Evolutionary conservation across 2,113 vertebrate genomes (phyloP).

Genomic region (Amazona vittata): DNA sequence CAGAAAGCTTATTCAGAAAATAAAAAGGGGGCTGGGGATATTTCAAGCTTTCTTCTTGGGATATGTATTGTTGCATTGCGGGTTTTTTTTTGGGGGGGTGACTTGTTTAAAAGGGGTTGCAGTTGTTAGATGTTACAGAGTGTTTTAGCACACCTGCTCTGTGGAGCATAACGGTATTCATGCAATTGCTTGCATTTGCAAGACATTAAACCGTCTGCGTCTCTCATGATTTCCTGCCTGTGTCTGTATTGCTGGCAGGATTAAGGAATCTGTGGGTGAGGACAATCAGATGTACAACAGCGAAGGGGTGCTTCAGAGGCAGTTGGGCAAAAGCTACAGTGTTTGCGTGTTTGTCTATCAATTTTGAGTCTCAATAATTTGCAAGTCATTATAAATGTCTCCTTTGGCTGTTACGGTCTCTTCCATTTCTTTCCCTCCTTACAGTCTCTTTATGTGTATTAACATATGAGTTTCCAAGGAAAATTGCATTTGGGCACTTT

Average conservation of each 20-base stretch:
- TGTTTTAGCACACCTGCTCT: not conserved
- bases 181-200: fast-evolving
- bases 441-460: not conserved
- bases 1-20: not conserved
- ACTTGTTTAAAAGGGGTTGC: not conserved
- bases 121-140: not conserved
- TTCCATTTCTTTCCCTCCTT: not conserved
- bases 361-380: not conserved
- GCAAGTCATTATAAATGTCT: not conserved
- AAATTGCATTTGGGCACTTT: not conserved
- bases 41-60: not conserved
- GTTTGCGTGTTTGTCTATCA: not conserved
- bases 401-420: not conserved
- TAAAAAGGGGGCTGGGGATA: not conserved
- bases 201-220: not conserved
- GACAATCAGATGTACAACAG: not conserved
- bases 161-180: not conserved
- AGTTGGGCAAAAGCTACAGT: not conserved
- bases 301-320: not conserved
- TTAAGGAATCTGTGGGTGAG: not conserved
- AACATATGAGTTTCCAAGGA: not conserved
- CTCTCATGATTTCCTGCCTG: not conserved
- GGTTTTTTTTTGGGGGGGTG: not conserved
- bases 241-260: not conserved
- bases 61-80: not conserved